Base-by-base conservation (phyloP, 2,797 vertebrate species). In the Rhabdomys pumilio region DNA sequence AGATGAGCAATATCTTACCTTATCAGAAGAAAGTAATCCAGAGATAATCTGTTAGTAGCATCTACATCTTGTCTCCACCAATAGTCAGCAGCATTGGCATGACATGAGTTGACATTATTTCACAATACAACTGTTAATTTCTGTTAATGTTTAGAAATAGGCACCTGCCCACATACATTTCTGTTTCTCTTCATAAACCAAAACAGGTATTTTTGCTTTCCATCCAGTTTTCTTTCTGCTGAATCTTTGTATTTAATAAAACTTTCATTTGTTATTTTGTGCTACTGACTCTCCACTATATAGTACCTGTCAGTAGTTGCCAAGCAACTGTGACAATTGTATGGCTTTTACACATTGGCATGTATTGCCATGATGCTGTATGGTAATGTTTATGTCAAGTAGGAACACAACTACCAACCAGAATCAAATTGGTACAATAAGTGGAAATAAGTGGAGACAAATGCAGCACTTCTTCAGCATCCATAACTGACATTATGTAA, bases 231-330 rank as follows among this genome's bases (percentile, higher is more conserved):
- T 63, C 15, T 91, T 96, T 63, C 61, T 50, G 20, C 83, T 82
- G 47, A 95, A 93, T 96, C 72, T 84, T 22, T 92, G 50, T 38
- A 87, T 44, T 80, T 97, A 80, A 80, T 96, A 93, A 93, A 90
- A 4, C 31, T 97, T 97, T 91, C 59, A 95, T 96, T 97, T 96
- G 92, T 67, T 97, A 44, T 47, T 97, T 96, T 96, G 80, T 91
- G 50, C 10, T 3, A 22, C 34, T 90, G 97, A 41, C 29, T 90
- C 19, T 88, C n/a, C 38, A 67, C 15, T 94, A 63, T 80, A 72
- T 0, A 14, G 8, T 94, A 84, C 47, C 44, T 63, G 13, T 61
- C 38, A 47, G 88, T 89, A 82, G 89, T 97, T 97, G 90, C 95
- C 93, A 90, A 96, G 77, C 81, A 86, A 98, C 88, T 50, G 47